Evolutionary conservation across 2,797 vertebrate genomes (phyloP).

Genomic region (Craterocephalus amniculus): DNA sequence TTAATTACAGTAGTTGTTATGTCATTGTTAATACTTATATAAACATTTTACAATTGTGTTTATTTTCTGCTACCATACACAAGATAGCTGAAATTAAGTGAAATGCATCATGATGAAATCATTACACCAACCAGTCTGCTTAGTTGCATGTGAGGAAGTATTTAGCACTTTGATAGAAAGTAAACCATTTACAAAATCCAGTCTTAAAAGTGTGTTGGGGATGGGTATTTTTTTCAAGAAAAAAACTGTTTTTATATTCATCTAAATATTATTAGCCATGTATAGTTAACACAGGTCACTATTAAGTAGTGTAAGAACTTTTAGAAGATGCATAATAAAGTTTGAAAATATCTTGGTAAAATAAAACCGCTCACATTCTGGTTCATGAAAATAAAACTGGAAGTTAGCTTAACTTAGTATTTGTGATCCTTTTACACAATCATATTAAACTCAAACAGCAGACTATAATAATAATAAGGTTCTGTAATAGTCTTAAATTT

Average conservation of each 20-base stretch:
- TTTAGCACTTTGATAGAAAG: too few relatives aligned
- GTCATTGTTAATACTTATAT: too few relatives aligned
- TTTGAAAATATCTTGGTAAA: neutral
- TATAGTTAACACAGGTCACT: neutral
- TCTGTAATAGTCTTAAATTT: too few relatives aligned
- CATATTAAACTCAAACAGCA: neutral
- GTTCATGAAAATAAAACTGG: neutral
- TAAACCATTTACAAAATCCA: neutral
- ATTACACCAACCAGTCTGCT: neutral
- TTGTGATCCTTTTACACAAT: neutral
- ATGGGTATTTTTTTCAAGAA: neutral
- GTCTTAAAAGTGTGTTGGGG: neutral
- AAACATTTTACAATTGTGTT: too few relatives aligned
- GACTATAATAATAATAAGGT: too few relatives aligned
- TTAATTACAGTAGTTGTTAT: too few relatives aligned
- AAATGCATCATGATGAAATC: neutral
- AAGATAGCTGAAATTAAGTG: neutral
- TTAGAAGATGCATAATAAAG: neutral
- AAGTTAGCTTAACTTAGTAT: neutral
- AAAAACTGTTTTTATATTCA: neutral
- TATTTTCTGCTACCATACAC: neutral
- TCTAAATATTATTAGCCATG: neutral
- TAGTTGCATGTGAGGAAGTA: too few relatives aligned
- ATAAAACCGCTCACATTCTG: neutral
- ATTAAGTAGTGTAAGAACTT: neutral